These are phyloP conservation scores for Psittacula derbiana DNA, from an alignment of 2,797 vertebrate species.

Conservation along the genomic window DNA sequence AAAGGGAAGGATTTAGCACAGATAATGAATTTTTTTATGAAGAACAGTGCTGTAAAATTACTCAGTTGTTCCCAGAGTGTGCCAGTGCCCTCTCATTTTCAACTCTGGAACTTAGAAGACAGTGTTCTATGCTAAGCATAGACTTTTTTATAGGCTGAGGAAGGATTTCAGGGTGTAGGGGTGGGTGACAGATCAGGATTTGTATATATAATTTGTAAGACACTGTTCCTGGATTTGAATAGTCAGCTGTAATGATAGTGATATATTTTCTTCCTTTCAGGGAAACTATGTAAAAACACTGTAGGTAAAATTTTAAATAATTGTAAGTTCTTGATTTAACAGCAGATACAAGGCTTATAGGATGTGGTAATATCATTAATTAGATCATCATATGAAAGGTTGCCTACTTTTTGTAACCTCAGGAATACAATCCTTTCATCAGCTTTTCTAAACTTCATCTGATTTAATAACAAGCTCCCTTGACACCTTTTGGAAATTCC, in stretches of 20 bases:
- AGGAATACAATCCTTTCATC: background rate
- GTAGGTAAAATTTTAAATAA: background rate
- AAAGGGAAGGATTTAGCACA: background rate
- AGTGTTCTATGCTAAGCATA: background rate
- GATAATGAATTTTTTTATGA: background rate
- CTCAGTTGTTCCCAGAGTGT: background rate
- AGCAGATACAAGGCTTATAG: background rate
- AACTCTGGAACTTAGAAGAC: background rate
- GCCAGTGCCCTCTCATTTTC: background rate
- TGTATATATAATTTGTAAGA: conserved; percentile 61
- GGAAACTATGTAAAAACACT: conserved; percentile 20
- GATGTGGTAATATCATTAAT: conserved; percentile 4
- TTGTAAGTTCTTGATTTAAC: background rate
- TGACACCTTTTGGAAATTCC: background rate
- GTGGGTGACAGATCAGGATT: conserved; percentile 22
- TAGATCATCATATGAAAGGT: background rate
- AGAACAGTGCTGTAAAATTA: background rate
- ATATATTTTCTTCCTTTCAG: background rate
- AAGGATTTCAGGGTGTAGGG: background rate
- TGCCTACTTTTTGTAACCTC: conserved; percentile 21
- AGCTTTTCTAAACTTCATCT: conserved; percentile 3
- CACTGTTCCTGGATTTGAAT: conserved; percentile 6
- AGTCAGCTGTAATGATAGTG: conserved; percentile 55
- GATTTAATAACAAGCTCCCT: conserved; percentile 18
- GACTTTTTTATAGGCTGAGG: background rate